phyloP scores from a whole-genome alignment of 1,140 invertebrate genomes.

The Hermatobates lingyangjiaoensis region DNA sequence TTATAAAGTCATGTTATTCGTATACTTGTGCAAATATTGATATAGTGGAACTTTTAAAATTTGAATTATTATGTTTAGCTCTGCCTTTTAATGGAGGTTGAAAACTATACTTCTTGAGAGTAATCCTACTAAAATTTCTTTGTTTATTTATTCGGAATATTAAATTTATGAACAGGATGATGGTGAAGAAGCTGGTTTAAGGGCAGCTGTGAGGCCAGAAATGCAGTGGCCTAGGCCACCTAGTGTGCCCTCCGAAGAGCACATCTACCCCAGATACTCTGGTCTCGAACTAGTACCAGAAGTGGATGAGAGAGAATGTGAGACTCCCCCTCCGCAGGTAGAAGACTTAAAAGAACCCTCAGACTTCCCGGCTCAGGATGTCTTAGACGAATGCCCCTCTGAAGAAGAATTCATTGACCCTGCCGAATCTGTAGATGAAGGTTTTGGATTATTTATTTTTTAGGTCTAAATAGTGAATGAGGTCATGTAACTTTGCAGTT shows the following conservation, averaged over 20 bases:
- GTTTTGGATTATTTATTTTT: not conserved
- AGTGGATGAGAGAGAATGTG: not conserved
- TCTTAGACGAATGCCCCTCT: not conserved
- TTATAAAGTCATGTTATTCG: too few relatives aligned
- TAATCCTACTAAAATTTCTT: not conserved
- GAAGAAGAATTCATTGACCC: not conserved
- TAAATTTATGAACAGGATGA: not conserved
- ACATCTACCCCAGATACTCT: not conserved
- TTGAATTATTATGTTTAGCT: not conserved
- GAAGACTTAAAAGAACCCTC: not conserved
- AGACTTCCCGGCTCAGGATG: not conserved
- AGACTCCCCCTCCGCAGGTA: not conserved
- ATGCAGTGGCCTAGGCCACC: slow-evolving; percentile 4
- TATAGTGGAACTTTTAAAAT: not conserved
- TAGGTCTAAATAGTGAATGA: not conserved
- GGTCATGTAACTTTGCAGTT: not conserved
- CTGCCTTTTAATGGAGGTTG: not conserved
- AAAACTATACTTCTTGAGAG: not conserved
- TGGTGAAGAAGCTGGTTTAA: not conserved
- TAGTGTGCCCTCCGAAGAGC: slow-evolving; percentile 1
- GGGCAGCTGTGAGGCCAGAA: not conserved
- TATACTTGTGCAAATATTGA: too few relatives aligned
- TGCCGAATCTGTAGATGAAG: not conserved
- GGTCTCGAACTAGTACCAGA: not conserved
- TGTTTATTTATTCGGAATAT: not conserved